Percentiles rank a stretch among this genome's conserved stretches.
These are phyloP conservation scores for Ramazzottius varieornatus DNA, from an alignment of 2,888 invertebrate genomes.

Conservation along the genomic window DNA sequence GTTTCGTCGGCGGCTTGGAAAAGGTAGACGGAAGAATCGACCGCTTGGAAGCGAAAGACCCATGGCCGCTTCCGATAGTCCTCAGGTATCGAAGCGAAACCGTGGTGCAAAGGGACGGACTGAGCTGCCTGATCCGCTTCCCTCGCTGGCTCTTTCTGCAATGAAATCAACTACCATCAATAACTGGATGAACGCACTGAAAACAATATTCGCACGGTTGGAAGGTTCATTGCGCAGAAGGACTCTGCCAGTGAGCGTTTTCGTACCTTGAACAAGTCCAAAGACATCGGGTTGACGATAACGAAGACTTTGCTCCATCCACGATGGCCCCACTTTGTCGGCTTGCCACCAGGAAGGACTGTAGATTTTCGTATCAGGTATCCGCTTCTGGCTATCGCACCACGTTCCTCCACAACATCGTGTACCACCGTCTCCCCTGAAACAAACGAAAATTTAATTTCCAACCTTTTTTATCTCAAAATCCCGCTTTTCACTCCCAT, in stretches of 20 bases:
- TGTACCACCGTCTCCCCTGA: neutral
- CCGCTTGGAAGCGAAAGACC: neutral
- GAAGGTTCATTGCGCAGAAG: too few relatives aligned
- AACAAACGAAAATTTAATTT: neutral
- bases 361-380: neutral
- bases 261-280: neutral
- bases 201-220: too few relatives aligned
- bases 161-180: neutral
- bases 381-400: neutral
- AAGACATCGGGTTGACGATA: neutral
- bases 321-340: neutral
- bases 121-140: neutral
- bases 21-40: neutral
- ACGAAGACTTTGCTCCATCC: neutral
- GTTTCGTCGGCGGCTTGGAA: neutral
- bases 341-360: neutral
- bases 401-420: neutral
- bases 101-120: neutral
- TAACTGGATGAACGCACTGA: neutral
- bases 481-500: too few relatives aligned
- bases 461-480: too few relatives aligned
- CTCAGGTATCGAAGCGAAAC: neutral
- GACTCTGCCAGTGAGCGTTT: too few relatives aligned
- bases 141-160: neutral
- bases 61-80: neutral